Percentiles rank a stretch among this genome's conserved stretches.
Conservation (phyloP, 1,140 invertebrate genomes). For the Drosophila takahashii region DNA sequence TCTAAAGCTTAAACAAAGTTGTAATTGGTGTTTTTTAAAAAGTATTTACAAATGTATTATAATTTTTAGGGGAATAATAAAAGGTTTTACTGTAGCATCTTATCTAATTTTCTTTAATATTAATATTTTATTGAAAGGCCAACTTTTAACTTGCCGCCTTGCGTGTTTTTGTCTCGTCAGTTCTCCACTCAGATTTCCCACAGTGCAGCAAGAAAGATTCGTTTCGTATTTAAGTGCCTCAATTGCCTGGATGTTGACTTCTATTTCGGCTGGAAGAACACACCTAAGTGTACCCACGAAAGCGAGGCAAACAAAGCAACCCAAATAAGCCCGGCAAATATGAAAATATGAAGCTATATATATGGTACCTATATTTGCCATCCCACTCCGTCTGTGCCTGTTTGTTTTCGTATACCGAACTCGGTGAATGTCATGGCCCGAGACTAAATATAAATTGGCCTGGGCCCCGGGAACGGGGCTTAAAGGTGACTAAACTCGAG, state of each 20-base stretch:
- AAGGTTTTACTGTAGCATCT: neutral
- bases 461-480: constrained; percentile 11
- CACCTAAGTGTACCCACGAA: constrained; percentile 55
- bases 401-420: constrained; percentile 55
- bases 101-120: neutral
- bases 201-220: constrained; percentile 16
- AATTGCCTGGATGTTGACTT: constrained; percentile 49
- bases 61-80: neutral
- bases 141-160: neutral
- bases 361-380: constrained; percentile 31
- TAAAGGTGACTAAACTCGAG: constrained; percentile 32
- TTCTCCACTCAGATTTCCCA: neutral
- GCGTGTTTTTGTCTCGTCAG: neutral
- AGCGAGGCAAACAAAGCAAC: constrained; percentile 53
- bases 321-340: constrained; percentile 48
- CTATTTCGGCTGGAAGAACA: constrained; percentile 43
- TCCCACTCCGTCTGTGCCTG: constrained; percentile 50
- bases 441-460: constrained; percentile 54
- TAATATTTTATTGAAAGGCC: neutral
- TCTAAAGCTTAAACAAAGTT: too few relatives aligned
- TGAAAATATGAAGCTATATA: constrained; percentile 48
- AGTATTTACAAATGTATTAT: neutral
- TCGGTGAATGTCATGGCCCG: constrained; percentile 48
- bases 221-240: constrained; percentile 34
- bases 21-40: too few relatives aligned